Evolutionary conservation across 1,140 invertebrate genomes (phyloP), one percentile per base, ranked within the genome.

Genomic region (Drosophila orosa): DNA sequence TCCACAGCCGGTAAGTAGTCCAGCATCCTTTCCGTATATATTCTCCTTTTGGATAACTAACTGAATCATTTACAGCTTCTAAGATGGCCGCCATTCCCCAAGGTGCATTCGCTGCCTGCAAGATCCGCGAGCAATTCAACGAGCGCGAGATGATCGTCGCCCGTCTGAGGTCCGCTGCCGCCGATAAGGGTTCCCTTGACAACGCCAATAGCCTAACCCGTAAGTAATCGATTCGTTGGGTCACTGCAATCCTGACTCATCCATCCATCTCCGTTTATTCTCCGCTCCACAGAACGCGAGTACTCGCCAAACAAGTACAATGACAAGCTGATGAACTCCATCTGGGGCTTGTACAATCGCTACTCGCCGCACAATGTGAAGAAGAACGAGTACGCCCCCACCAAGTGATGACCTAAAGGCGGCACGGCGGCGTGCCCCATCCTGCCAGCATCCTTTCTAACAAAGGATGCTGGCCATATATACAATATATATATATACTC

Each of bases 341-440:
- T 97, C 91, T 97, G 97, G 97, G 96, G 96, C 10, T 92, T 96
- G 54, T 97, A 97, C 93, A 97, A 97, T 90, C 94, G 95, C 44
- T 97, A 97, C 86, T 97, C 96, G 1, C 95, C 96, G 3, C 96
- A 97, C 83, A 97, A 97, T 91, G 95, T 97, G 69, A 96, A 97
- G 92, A 96, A 96, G 85, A 95, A 95, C 80, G 95, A 95, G 74
- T 95, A 96, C 81, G 94, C 92, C 65, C 83, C 93, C 79, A 91
- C 63, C 37, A 66, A 92, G 72, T 92, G 80, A 68, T 91, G 61
- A 86, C 92, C 93, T 93, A 68, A 84, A 3, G 25, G 33, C 15
- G 68, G 80, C 92, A 90, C 93, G 93, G 90, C 91, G 92, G 94
- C 44, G 24, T 72, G 67, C 60, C 62, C 52, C 33, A 52, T 9